A percentile compares a stretch with the other conserved stretches of the same genome.
Evolutionary conservation across 92 coral and sea anemone genomes (phyloP).

Genomic region (Paragorgia papillata): DNA sequence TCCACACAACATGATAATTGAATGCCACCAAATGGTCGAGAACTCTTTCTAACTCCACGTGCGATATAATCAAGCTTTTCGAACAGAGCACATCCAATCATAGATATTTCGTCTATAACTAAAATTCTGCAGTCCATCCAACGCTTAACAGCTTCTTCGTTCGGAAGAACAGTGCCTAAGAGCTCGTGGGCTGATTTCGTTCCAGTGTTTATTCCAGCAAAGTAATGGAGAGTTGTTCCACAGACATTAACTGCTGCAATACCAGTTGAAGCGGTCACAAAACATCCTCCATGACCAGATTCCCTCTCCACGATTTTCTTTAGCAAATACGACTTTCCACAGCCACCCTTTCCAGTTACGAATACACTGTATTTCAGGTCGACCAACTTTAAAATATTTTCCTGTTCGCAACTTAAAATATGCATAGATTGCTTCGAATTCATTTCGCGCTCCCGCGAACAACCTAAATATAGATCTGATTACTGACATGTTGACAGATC

Average conservation of each 20-base stretch:
- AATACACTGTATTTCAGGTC: constrained; percentile 45
- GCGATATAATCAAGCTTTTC: constrained; percentile 54
- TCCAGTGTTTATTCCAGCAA: constrained; percentile 45
- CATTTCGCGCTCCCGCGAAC: too few species aligned
- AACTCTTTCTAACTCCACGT: background rate
- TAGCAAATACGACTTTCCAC: constrained; percentile 48
- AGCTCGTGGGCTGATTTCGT: constrained; percentile 31
- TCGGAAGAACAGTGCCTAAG: constrained; percentile 20
- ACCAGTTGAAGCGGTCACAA: constrained; percentile 48
- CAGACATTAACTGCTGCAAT: constrained; percentile 38
- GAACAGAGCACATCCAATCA: constrained; percentile 48
- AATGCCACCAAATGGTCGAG: constrained; percentile 56
- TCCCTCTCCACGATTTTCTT: background rate
- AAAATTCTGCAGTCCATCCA: constrained; percentile 35
- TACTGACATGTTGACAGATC: too few species aligned
- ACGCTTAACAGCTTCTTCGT: constrained; percentile 31
- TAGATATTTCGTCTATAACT: constrained; percentile 53
- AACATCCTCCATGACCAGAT: constrained; percentile 25
- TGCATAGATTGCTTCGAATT: too few species aligned
- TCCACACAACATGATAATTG: constrained; percentile 45
- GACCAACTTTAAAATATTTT: too few species aligned
- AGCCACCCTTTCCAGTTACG: constrained; percentile 47
- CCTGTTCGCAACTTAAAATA: too few species aligned
- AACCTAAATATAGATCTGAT: too few species aligned
- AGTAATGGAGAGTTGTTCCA: constrained; percentile 41